A percentile compares a stretch with the other conserved stretches of the same genome.
phyloP scores from a whole-genome alignment of 2,797 vertebrate species.

The Lithobates pipiens region DNA sequence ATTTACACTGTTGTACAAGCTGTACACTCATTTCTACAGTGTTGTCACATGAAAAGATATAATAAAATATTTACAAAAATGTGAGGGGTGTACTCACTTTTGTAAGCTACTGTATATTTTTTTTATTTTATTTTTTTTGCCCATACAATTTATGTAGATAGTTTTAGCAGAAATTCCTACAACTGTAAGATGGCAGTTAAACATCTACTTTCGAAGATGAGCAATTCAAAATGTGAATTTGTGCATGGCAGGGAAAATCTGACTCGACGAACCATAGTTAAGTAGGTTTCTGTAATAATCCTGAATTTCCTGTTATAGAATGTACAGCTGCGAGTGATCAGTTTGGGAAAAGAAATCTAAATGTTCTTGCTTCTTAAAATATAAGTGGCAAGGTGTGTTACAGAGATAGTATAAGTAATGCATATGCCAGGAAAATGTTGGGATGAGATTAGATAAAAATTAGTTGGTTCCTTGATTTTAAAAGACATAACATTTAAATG shows the following conservation, averaged over 20 bases:
- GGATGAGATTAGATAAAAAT: not conserved
- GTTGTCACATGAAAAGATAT: too few species aligned
- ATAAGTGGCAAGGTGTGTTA: slow-evolving; percentile 8
- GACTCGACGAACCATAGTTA: not conserved
- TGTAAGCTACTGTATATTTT: too few species aligned
- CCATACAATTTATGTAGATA: too few species aligned
- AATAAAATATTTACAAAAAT: too few species aligned
- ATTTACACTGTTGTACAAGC: too few species aligned
- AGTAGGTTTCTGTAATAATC: not conserved
- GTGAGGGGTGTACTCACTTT: too few species aligned
- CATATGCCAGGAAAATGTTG: not conserved
- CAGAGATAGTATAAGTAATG: not conserved
- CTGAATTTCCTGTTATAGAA: not conserved
- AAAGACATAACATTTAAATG: not conserved
- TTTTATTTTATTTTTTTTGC: too few species aligned
- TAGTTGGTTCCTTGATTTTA: not conserved
- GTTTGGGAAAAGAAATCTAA: not conserved
- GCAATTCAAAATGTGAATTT: not conserved
- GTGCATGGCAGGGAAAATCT: not conserved
- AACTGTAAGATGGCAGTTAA: too few species aligned
- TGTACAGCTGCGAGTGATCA: not conserved
- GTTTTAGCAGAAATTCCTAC: too few species aligned
- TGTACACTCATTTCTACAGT: too few species aligned
- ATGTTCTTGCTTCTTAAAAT: slow-evolving; percentile 6
- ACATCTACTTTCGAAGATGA: too few species aligned